Evolutionary conservation across 2,888 invertebrate genomes (phyloP), one percentile per base, ranked within the genome.

Genomic region (Trichopoda pennipes): DNA sequence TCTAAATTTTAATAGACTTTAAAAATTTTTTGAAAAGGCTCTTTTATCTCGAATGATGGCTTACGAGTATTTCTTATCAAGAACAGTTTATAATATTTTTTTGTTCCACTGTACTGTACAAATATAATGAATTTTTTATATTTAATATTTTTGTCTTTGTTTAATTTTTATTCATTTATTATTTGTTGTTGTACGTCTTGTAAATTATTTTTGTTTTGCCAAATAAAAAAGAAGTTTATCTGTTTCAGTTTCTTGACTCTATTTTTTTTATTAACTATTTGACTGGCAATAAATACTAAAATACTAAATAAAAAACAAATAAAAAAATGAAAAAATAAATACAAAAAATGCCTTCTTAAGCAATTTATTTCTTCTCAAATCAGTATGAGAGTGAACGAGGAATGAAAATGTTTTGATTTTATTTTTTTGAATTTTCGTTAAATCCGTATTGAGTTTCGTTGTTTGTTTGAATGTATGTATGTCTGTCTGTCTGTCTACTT

Each of bases 221-320:
- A 38, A 38, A 58, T 12, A 49, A 61, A 66, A 66, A 73, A 72
- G 58, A 75, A 64, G 69, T 58, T 63, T 49, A 47, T 56, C 55
- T 60, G 61, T 74, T 81, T 73, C 64, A 69, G 77, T 81, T 81
- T 69, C 73, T 77, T 81, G 73, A 64, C 17, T 72, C 42, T 38
- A n/a, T n/a, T n/a, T n/a, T 44, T 75, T 53, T 72, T 79, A 56
- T 66, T 75, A 56, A 44, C 19, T 58, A 69, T 58, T 64, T 58
- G 77, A 73, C 51, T 68, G 70, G 64, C 74, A 78, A 53, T 70
- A 77, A 47, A 55, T 60, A 73, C 19, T 47, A 28, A 77, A 47
- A 55, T 60, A 73, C 19, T 47, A 28, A 42, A 72, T 70, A 56
- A 68, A 68, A 28, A 28, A 28, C 4, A 8, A 28, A 28, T 28